phyloP scores from a whole-genome alignment of 2,888 invertebrate genomes.

The Lycophotia porphyrea region DNA sequence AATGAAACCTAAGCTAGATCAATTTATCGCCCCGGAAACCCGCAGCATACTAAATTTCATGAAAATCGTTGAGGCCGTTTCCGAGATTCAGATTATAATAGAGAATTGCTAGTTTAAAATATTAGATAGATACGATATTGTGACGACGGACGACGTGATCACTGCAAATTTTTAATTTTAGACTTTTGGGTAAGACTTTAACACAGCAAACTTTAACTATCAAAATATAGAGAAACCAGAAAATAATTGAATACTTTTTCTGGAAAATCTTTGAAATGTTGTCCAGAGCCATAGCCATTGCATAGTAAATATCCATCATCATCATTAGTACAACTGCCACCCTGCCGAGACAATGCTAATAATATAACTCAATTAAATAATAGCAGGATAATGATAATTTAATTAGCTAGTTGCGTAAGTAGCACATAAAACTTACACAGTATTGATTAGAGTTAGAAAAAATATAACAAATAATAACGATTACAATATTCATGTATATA shows the following conservation, averaged over 20 bases:
- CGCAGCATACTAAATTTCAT: no score
- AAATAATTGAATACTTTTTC: neutral
- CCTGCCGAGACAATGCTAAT: slow-evolving; percentile 17
- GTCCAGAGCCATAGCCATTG: neutral
- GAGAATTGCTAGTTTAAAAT: no score
- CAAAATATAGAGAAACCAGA: neutral
- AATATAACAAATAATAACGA: neutral
- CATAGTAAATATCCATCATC: neutral
- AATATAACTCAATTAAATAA: slow-evolving; percentile 41
- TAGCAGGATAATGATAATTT: slow-evolving; percentile 36
- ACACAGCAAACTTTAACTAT: neutral
- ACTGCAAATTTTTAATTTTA: neutral
- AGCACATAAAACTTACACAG: neutral
- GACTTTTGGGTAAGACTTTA: neutral
- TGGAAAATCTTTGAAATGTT: neutral
- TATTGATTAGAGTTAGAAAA: neutral
- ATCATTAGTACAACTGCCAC: slow-evolving; percentile 2
- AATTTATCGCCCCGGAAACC: no score
- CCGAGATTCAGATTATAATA: no score
- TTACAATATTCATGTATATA: neutral
- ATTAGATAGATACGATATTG: no score
- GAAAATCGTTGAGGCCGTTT: no score
- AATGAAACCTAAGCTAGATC: no score
- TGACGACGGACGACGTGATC: no score
- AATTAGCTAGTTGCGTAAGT: slow-evolving; percentile 22